Conservation (phyloP, 2,888 invertebrate species). For the Aleiodes leptofemur region DNA sequence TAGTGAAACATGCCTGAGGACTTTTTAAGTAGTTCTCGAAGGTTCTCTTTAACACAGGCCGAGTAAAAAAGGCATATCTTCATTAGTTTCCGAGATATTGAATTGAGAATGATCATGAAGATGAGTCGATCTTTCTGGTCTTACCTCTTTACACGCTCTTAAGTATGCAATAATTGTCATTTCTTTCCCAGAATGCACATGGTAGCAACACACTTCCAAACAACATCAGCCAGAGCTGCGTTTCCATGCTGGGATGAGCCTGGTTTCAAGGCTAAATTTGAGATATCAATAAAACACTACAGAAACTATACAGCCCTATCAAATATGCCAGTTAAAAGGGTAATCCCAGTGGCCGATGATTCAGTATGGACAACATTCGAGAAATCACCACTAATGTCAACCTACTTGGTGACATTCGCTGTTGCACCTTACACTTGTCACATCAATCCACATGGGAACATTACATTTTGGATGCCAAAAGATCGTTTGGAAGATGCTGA, state of each 20-base stretch:
- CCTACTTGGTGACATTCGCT: slow-evolving; percentile 80
- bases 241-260: slow-evolving; percentile 89
- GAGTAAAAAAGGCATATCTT: no score
- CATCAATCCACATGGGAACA: slow-evolving; percentile 74
- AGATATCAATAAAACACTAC: slow-evolving; percentile 80
- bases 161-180: no score
- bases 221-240: slow-evolving; percentile 81
- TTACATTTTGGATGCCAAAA: slow-evolving; percentile 71
- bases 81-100: no score
- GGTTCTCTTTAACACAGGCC: no score
- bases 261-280: slow-evolving; percentile 81
- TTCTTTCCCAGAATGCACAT: slow-evolving; percentile 75
- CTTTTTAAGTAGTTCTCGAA: no score
- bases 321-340: slow-evolving; percentile 58
- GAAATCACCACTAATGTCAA: slow-evolving; percentile 70
- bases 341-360: slow-evolving; percentile 41
- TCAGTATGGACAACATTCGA: slow-evolving; percentile 51
- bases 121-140: no score
- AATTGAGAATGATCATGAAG: no score
- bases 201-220: slow-evolving; percentile 83
- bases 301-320: slow-evolving; percentile 72
- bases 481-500: no score
- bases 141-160: no score
- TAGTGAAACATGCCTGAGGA: no score
- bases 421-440: slow-evolving; percentile 76